Evolutionary conservation across 2,113 vertebrate genomes (phyloP), one percentile per base, ranked within the genome.

Genomic region (Brachyhypopomus gauderio): DNA sequence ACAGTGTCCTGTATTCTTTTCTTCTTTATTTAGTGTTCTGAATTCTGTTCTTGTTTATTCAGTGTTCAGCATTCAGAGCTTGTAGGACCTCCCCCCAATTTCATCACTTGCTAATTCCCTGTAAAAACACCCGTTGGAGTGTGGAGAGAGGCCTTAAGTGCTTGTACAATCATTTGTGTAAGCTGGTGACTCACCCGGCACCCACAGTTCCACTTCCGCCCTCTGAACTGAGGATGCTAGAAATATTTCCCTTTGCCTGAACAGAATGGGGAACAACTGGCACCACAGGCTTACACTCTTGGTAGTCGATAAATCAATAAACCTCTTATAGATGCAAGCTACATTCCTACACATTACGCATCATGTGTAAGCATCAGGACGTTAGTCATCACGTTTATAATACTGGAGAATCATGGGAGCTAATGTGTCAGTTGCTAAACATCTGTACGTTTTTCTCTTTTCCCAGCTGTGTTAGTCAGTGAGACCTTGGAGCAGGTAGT

Each of bases 271-370:
- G 67, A 30, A 87, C 86, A 86, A 75, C 74, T 76, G 85, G 75
- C 71, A 64, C 70, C 58, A 20, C 52, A 62, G 84, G 86, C 87
- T 30, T 3, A 30, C 30, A 88, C 72, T 87, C 87, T 71, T 56
- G 2, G 60, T 56, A 73, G 75, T 87, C 66, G 1, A 87, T 85
- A 86, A 87, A 89, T 89, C 87, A 81, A 84, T 85, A 66, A 20
- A 78, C 59, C 75, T 73, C 62, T 74, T 63, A 71, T 63, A 9
- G 12, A 30, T 58, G 34, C 69, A 22, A 81, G 78, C 60, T 27
- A 81, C 72, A 62, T 41, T 60, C 62, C 79, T 87, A 72, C 86
- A 86, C 89, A 81, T 86, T 60, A 41, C 83, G 83, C 75, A 52
- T 72, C 38, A 60, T 8, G 62, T 38, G 23, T 30, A 30, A 30